Conservation (phyloP, 1,140 invertebrate species). For the Sitophilus oryzae region DNA sequence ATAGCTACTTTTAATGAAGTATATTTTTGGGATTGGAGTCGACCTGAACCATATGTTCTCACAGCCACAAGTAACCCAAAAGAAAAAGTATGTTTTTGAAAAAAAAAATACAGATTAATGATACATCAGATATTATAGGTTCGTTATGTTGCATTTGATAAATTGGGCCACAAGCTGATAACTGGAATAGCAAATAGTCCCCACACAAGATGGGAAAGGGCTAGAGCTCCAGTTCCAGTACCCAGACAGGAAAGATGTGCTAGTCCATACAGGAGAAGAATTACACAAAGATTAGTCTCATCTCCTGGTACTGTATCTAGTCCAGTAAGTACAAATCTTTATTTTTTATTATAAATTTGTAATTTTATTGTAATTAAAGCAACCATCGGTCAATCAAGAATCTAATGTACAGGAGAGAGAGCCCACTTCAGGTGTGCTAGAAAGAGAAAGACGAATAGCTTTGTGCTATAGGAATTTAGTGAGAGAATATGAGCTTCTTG, state of each 20-base stretch:
- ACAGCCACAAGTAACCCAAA: conserved; percentile 61
- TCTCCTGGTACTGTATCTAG: conserved; percentile 6
- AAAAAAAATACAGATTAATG: too few species aligned
- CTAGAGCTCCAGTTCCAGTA: conserved; percentile 44
- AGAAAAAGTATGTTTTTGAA: conserved; percentile 59
- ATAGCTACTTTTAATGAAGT: conserved; percentile 81
- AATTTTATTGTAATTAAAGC: conserved; percentile 1
- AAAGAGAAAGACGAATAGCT: conserved; percentile 43
- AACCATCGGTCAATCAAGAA: conserved; percentile 1
- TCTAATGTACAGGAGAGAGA: conserved; percentile 15
- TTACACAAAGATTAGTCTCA: conserved; percentile 33
- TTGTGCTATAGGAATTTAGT: conserved; percentile 48
- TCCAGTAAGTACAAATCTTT: conserved; percentile 13
- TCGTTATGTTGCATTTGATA: conserved; percentile 79
- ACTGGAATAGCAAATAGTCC: conserved; percentile 74
- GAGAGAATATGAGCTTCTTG: conserved; percentile 48
- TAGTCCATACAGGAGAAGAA: conserved; percentile 35
- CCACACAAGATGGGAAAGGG: conserved; percentile 49
- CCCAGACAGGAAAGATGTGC: conserved; percentile 33
- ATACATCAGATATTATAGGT: conserved; percentile 41
- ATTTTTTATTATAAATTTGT: background rate
- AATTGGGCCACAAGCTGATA: conserved; percentile 72
- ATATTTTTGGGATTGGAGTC: conserved; percentile 87
- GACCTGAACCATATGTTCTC: conserved; percentile 67
- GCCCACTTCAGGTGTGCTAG: conserved; percentile 34